These are phyloP conservation scores for Atta colombica DNA, from an alignment of 1,140 invertebrate genomes.

Conservation along the genomic window DNA sequence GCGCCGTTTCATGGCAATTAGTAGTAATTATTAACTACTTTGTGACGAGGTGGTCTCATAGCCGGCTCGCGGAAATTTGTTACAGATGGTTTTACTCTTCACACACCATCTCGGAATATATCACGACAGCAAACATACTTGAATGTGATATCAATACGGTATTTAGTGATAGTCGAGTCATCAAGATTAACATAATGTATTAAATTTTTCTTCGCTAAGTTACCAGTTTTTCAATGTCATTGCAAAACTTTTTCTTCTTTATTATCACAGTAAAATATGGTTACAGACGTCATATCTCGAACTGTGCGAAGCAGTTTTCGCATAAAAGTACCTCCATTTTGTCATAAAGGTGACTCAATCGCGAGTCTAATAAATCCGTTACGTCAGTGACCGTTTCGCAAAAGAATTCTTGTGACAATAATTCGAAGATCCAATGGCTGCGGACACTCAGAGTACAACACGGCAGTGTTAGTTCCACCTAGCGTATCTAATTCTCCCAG, in stretches of 20 bases:
- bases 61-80: slow-evolving; percentile 50
- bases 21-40: slow-evolving; percentile 64
- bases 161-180: background rate
- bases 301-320: background rate
- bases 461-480: slow-evolving; percentile 61
- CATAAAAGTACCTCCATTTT: background rate
- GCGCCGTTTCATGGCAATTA: slow-evolving; percentile 58
- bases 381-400: slow-evolving; percentile 8
- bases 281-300: background rate
- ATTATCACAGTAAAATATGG: background rate
- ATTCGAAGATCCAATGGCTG: slow-evolving; percentile 51
- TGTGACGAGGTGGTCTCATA: slow-evolving; percentile 54
- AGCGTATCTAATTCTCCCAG: slow-evolving; percentile 26
- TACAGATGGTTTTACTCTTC: slow-evolving; percentile 43
- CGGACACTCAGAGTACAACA: slow-evolving; percentile 30
- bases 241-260: slow-evolving; percentile 16
- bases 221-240: background rate
- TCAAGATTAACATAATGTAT: background rate
- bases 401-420: slow-evolving; percentile 60
- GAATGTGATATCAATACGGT: background rate
- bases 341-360: background rate
- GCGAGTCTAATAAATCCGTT: slow-evolving; percentile 35
- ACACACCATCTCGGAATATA: slow-evolving; percentile 27
- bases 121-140: background rate
- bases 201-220: background rate